These are phyloP conservation scores for Phalacrocorax aristotelis DNA, from an alignment of 2,113 vertebrate species.

Conservation along the genomic window DNA sequence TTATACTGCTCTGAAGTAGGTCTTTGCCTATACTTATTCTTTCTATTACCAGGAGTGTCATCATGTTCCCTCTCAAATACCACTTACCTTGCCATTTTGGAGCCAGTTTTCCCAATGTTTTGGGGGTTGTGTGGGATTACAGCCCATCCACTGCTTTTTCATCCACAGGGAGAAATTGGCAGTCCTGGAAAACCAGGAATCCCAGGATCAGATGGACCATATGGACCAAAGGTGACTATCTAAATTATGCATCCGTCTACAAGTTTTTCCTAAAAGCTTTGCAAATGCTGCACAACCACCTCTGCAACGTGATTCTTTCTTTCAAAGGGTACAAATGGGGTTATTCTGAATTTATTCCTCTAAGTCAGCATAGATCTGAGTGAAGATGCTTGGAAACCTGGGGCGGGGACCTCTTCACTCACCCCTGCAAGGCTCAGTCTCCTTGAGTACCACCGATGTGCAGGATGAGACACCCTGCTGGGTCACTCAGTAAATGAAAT, in stretches of 20 bases:
- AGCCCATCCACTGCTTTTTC: background rate
- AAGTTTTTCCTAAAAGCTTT: background rate
- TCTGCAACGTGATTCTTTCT: fast-evolving
- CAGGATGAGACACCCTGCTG: background rate
- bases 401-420: background rate
- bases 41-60: background rate
- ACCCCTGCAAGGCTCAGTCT: background rate
- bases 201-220: conserved; percentile 73
- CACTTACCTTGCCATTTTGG: background rate
- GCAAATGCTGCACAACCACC: background rate
- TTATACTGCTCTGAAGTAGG: background rate
- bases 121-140: background rate
- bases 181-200: conserved; percentile 75
- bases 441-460: background rate
- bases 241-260: background rate
- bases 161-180: conserved; percentile 79
- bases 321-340: background rate
- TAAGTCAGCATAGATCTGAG: background rate
- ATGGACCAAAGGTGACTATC: conserved; percentile 77
- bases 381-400: background rate
- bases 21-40: background rate
- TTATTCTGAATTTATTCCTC: background rate
- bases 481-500: background rate
- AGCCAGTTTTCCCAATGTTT: background rate
- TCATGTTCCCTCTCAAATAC: background rate